phyloP scores from a whole-genome alignment of 1,140 invertebrate species.

The Bombus pyrosoma region DNA sequence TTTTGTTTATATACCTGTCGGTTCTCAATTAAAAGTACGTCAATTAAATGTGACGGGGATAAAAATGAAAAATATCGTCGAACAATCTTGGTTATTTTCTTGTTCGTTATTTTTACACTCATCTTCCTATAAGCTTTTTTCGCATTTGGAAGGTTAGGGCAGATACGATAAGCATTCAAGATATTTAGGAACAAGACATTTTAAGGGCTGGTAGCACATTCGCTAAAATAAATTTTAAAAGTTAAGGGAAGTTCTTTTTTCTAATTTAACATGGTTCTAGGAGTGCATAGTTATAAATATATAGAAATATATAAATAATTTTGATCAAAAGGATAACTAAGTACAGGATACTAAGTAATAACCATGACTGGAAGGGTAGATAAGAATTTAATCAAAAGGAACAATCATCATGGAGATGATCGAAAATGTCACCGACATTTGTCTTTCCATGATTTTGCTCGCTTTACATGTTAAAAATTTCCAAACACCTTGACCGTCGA shows the following conservation, averaged over 20 bases:
- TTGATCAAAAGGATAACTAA: too few species aligned
- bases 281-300: too few species aligned
- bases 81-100: conserved; percentile 2
- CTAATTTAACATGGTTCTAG: too few species aligned
- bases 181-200: neutral
- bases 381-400: too few species aligned
- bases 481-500: conserved; percentile 39
- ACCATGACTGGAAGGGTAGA: too few species aligned
- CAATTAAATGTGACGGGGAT: conserved; percentile 31
- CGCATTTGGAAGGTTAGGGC: too few species aligned
- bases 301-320: too few species aligned
- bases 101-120: neutral
- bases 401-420: too few species aligned
- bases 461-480: conserved; percentile 54
- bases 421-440: neutral
- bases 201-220: neutral
- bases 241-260: too few species aligned
- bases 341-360: too few species aligned
- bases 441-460: neutral
- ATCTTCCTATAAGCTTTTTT: too few species aligned
- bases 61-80: neutral
- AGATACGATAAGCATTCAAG: neutral
- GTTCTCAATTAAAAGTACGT: conserved; percentile 13
- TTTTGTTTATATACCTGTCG: conserved; percentile 12
- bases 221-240: neutral